Percentiles rank a stretch among this genome's conserved stretches.
phyloP scores from a whole-genome alignment of 2,113 vertebrate genomes.

The Chiloscyllium plagiosum region DNA sequence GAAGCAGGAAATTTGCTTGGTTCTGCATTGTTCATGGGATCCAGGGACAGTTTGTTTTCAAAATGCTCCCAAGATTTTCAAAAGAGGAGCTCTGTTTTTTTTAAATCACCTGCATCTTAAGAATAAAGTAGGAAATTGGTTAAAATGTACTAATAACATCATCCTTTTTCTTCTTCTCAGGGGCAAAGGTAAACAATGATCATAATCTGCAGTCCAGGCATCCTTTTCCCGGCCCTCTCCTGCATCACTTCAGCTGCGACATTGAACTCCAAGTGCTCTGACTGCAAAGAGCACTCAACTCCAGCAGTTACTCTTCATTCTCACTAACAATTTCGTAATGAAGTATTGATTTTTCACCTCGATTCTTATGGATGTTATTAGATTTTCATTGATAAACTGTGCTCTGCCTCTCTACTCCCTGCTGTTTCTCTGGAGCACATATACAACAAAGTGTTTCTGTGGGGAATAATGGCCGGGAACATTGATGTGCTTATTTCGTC shows the following conservation, averaged over 20 bases:
- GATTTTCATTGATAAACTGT: constrained; percentile 99
- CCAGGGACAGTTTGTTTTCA: neutral
- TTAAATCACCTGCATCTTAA: constrained; percentile 19
- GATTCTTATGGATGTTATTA: constrained; percentile 94
- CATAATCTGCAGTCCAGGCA: constrained; percentile 30
- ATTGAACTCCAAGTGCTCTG: constrained; percentile 78
- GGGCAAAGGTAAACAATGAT: constrained; percentile 35
- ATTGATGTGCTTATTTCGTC: constrained; percentile 86
- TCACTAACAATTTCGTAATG: constrained; percentile 99
- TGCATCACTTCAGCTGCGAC: constrained; percentile 48
- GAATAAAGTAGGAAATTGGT: constrained; percentile 25
- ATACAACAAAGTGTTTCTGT: constrained; percentile 89
- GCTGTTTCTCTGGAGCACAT: constrained; percentile 77
- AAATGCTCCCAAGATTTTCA: neutral
- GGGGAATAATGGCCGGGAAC: constrained; percentile 88
- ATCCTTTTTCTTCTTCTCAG: neutral
- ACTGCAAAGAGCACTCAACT: constrained; percentile 76
- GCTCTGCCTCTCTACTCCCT: constrained; percentile 73
- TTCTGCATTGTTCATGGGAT: neutral
- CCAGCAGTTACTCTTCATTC: constrained; percentile 89
- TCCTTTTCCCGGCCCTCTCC: constrained; percentile 5
- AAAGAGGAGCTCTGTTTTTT: neutral
- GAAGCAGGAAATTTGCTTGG: neutral
- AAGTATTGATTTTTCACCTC: constrained; percentile 99
- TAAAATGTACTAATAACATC: constrained; percentile 23